Evolutionary conservation across 2,113 vertebrate genomes (phyloP).

Genomic region (Macquaria australasica): DNA sequence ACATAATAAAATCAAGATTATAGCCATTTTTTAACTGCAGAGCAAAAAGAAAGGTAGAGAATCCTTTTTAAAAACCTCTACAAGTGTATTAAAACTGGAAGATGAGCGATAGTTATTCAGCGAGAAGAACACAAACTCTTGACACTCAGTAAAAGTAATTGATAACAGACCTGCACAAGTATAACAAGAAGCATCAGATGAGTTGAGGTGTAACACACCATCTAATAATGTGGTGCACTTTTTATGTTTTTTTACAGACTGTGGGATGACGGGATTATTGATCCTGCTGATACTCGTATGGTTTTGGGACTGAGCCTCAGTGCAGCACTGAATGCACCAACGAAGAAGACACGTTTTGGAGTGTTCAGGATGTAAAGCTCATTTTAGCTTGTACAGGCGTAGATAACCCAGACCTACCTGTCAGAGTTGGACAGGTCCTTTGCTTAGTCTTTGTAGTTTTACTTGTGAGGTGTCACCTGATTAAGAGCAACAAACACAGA

Average conservation of each 20-base stretch:
- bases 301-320: constrained; percentile 96
- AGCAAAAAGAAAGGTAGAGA: too few species aligned
- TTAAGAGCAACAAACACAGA: background rate
- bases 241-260: constrained; percentile 81
- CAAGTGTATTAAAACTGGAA: too few species aligned
- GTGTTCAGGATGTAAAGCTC: constrained; percentile 92
- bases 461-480: constrained; percentile 7
- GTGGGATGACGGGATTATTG: constrained; percentile 99
- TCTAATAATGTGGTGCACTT: constrained; percentile 28
- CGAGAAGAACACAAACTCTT: too few species aligned
- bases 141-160: too few species aligned
- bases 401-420: background rate
- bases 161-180: background rate
- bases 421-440: background rate
- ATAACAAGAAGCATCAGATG: constrained; percentile 11
- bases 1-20: background rate
- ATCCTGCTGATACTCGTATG: constrained; percentile 94
- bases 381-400: background rate
- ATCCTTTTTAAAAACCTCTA: too few species aligned
- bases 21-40: background rate
- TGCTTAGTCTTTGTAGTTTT: constrained; percentile 31
- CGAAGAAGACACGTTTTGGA: constrained; percentile 92
- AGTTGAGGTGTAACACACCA: constrained; percentile 19
- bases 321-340: constrained; percentile 92
- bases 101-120: too few species aligned